These are phyloP conservation scores for Dichetophora obliterata DNA, from an alignment of 2,888 invertebrate genomes.

Conservation along the genomic window DNA sequence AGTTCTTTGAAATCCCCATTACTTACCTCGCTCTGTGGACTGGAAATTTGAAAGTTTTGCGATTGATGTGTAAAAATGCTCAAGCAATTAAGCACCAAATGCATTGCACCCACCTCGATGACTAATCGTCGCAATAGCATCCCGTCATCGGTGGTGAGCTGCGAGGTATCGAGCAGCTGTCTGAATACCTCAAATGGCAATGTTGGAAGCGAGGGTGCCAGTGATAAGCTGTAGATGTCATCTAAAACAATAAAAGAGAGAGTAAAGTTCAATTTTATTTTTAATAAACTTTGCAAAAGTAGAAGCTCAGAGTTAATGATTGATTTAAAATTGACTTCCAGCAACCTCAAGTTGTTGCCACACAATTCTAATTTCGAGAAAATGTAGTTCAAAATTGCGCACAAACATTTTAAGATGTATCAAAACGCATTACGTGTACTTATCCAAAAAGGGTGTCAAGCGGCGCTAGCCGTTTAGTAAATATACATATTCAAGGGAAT, in stretches of 20 bases:
- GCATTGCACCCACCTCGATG: slow-evolving; percentile 86
- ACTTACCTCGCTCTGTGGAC: slow-evolving; percentile 57
- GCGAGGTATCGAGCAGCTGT: slow-evolving; percentile 82
- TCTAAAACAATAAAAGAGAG: slow-evolving; percentile 63
- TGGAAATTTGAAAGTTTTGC: slow-evolving; percentile 71
- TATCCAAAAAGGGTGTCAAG: too few relatives aligned
- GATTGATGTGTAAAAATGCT: slow-evolving; percentile 90
- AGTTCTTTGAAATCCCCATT: neutral
- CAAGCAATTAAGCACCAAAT: slow-evolving; percentile 87
- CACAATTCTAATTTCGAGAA: too few relatives aligned
- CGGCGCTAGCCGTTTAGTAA: too few relatives aligned
- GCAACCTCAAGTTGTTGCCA: too few relatives aligned
- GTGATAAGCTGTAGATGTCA: slow-evolving; percentile 79
- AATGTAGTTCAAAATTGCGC: too few relatives aligned
- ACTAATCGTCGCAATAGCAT: slow-evolving; percentile 81
- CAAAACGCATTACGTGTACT: too few relatives aligned
- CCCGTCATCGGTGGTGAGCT: slow-evolving; percentile 82
- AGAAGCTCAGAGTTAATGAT: too few relatives aligned
- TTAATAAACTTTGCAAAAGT: too few relatives aligned
- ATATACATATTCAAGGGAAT: too few relatives aligned
- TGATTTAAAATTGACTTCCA: too few relatives aligned
- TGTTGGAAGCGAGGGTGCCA: slow-evolving; percentile 78
- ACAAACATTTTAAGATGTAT: too few relatives aligned
- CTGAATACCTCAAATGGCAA: slow-evolving; percentile 72
- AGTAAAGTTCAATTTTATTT: neutral